Conservation (phyloP, 2,888 invertebrate species). For the Macrosiphum euphorbiae region DNA sequence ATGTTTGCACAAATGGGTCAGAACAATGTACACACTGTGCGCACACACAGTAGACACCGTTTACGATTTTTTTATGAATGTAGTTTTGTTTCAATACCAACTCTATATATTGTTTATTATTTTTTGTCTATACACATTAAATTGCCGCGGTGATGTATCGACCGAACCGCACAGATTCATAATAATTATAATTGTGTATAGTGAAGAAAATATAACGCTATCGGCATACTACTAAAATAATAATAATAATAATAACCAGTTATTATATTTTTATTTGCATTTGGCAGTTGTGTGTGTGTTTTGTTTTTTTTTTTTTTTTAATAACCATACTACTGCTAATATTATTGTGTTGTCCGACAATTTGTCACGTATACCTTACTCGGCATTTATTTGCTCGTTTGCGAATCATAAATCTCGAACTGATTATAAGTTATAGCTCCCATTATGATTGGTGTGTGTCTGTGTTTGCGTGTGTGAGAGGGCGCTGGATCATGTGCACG, state of each 20-base stretch:
- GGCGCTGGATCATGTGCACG: no score
- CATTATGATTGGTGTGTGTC: not conserved
- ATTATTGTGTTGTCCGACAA: not conserved
- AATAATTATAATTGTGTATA: not conserved
- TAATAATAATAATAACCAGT: conserved; percentile 3
- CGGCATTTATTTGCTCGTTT: conserved; percentile 7
- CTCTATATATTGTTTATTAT: not conserved
- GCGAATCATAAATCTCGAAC: not conserved
- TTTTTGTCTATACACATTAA: not conserved
- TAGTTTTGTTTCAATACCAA: not conserved
- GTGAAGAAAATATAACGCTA: not conserved
- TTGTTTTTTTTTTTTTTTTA: not conserved
- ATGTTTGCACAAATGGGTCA: not conserved
- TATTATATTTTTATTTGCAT: conserved; percentile 13
- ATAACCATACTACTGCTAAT: not conserved
- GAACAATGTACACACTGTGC: not conserved
- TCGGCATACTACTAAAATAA: not conserved
- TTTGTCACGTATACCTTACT: conserved; percentile 7
- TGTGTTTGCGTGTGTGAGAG: not conserved
- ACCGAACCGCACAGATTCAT: not conserved
- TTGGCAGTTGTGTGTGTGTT: not conserved
- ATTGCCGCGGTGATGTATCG: not conserved
- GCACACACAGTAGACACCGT: not conserved
- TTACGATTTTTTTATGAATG: not conserved
- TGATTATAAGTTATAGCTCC: not conserved